Evolutionary conservation across 2,888 invertebrate genomes (phyloP).

Genomic region (Cyclophora albipunctata): DNA sequence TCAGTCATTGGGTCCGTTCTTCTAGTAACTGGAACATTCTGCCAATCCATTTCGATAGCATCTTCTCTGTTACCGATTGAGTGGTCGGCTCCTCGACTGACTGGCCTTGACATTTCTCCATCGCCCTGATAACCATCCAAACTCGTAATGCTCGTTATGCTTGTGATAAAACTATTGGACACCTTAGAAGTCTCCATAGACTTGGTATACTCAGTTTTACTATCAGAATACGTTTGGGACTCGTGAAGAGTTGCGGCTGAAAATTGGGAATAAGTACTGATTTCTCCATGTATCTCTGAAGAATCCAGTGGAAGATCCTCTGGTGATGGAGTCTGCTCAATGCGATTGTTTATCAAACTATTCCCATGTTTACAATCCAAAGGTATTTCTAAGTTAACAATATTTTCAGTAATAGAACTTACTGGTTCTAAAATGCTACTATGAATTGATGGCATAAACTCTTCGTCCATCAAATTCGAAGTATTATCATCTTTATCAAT

Average conservation of each 20-base stretch:
- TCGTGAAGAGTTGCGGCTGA: constrained; percentile 68
- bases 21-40: constrained; percentile 78
- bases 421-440: constrained; percentile 77
- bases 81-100: constrained; percentile 86
- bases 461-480: constrained; percentile 69
- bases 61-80: constrained; percentile 76
- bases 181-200: constrained; percentile 79
- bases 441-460: constrained; percentile 77
- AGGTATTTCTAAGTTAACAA: constrained; percentile 72
- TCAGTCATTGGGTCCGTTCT: constrained; percentile 92
- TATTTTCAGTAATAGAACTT: constrained; percentile 70
- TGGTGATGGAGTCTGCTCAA: constrained; percentile 89
- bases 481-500: constrained; percentile 37
- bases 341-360: constrained; percentile 54
- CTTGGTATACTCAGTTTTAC: constrained; percentile 77
- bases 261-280: constrained; percentile 71
- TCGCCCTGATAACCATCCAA: constrained; percentile 95
- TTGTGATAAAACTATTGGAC: constrained; percentile 86
- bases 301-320: constrained; percentile 89
- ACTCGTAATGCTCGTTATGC: constrained; percentile 93
- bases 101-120: constrained; percentile 91
- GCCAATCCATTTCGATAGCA: constrained; percentile 72
- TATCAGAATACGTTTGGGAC: constrained; percentile 73
- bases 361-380: constrained; percentile 67
- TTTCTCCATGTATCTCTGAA: constrained; percentile 78